Base-by-base conservation (phyloP, 2,888 invertebrate genomes). In the Caprella mutica region DNA sequence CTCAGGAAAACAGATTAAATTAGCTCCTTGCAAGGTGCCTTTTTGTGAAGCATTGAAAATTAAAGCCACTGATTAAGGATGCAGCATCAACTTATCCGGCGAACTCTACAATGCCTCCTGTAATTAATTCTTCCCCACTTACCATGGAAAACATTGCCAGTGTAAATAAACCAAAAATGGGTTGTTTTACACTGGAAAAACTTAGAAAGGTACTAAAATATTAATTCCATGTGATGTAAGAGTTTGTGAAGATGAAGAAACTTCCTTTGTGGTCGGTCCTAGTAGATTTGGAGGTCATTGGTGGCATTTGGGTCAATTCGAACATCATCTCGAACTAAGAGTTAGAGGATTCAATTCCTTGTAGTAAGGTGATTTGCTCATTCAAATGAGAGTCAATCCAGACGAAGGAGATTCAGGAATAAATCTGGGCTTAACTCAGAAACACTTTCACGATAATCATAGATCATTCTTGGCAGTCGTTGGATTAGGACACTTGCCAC, bases 391-490 rank as follows among this genome's bases (percentile, higher is more conserved):
- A 29, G 48, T 48, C 5, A 19, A 27, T 29, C 30, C 48, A 3
- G 48, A 48, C 48, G 21, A 19, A 21, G 48, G 29, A 6, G 48
- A 48, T n/a, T 27, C 48, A 14, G 48, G 48, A n/a, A 29, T 48
- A 30, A 48, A 48, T 30, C 27, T 48, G 21, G 48, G 48, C 14
- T 9, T 48, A 24, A 48, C 48, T n/a, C 29, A 48, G 30, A 23
- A 26, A 30, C 48, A 29, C 14, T 48, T 48, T 48, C 48, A 48
- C n/a, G 29, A 21, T 9, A 30, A 30, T 48, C 48, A 48, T 29
- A 27, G 26, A 29, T 19, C 48, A 21, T 48, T 48, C 30, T 30
- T 48, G 48, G 48, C 48, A 2, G 48, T 48, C 19, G 9, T 48
- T 19, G 48, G 30, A 30, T 19, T 30, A 21, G 48, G 48, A 19